Conservation (phyloP, 2,113 vertebrate species). For the Scophthalmus maximus region DNA sequence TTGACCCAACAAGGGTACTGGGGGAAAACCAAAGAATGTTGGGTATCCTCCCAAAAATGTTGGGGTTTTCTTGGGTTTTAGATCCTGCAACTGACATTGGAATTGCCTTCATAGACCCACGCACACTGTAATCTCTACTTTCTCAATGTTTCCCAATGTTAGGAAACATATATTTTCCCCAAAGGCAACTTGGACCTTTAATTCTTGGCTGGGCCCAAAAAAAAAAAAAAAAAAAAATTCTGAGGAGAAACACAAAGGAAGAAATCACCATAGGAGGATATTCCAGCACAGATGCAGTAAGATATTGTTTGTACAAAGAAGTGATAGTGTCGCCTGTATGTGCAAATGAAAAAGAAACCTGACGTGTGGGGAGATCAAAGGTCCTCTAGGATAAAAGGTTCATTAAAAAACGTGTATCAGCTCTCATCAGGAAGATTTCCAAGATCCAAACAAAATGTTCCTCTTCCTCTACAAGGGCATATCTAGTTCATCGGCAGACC, state of each 20-base stretch:
- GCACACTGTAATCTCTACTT: neutral
- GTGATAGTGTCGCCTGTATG: neutral
- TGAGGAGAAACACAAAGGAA: neutral
- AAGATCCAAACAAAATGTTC: conserved; percentile 34
- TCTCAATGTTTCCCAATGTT: no score
- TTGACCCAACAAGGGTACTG: neutral
- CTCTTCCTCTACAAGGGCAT: conserved; percentile 62
- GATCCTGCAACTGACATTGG: neutral
- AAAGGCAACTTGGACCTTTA: neutral
- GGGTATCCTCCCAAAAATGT: no score
- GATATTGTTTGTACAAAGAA: neutral
- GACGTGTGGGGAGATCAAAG: conserved; percentile 2
- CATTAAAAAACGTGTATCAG: conserved; percentile 34
- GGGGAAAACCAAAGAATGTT: no score
- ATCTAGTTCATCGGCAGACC: conserved; percentile 33
- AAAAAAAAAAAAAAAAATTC: neutral
- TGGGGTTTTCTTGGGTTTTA: neutral
- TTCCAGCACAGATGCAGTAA: neutral
- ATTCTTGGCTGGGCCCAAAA: neutral
- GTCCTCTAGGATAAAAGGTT: conserved; percentile 25
- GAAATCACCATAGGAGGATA: neutral
- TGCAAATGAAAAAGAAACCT: conserved; percentile 1
- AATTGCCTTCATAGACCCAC: neutral
- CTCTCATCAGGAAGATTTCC: conserved; percentile 25
- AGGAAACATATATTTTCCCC: no score